A percentile compares a stretch with the other conserved stretches of the same genome.
These are phyloP conservation scores for Neofelis nebulosa DNA, from an alignment of 2,113 vertebrate genomes.

Conservation along the genomic window DNA sequence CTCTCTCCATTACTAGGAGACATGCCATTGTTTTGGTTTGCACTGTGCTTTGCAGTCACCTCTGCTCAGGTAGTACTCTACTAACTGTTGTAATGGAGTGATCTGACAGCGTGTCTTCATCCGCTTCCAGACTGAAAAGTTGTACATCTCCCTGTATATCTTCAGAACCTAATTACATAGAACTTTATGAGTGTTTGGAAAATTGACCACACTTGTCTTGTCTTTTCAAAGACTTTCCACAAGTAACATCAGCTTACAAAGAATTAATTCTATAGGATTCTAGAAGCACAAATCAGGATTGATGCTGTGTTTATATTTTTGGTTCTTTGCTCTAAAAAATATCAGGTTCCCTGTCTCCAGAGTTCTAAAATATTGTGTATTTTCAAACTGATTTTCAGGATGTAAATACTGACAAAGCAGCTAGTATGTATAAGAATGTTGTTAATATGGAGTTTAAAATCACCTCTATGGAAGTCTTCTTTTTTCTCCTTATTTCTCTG, in stretches of 20 bases:
- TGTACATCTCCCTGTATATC: neutral
- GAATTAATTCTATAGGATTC: neutral
- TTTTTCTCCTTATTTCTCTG: neutral
- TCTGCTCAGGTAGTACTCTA: neutral
- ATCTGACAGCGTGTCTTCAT: neutral
- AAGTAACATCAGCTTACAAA: neutral
- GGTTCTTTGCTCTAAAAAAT: neutral
- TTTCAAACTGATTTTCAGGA: conserved; percentile 32
- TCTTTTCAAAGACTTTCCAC: neutral
- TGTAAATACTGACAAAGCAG: conserved; percentile 18
- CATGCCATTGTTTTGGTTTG: neutral
- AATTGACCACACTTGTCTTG: neutral
- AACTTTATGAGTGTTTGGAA: neutral
- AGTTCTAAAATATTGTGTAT: neutral
- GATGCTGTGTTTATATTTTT: neutral
- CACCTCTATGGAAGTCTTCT: neutral
- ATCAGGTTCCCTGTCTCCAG: neutral
- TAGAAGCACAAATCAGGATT: neutral
- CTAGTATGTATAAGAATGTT: neutral
- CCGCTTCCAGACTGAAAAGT: neutral
- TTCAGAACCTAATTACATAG: neutral
- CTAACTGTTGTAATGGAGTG: neutral
- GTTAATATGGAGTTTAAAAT: neutral
- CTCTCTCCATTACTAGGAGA: neutral
- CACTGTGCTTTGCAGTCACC: neutral